Percentiles rank a stretch among this genome's conserved stretches.
phyloP scores from a whole-genome alignment of 2,797 vertebrate genomes.

The Hafferia zeledoni region DNA sequence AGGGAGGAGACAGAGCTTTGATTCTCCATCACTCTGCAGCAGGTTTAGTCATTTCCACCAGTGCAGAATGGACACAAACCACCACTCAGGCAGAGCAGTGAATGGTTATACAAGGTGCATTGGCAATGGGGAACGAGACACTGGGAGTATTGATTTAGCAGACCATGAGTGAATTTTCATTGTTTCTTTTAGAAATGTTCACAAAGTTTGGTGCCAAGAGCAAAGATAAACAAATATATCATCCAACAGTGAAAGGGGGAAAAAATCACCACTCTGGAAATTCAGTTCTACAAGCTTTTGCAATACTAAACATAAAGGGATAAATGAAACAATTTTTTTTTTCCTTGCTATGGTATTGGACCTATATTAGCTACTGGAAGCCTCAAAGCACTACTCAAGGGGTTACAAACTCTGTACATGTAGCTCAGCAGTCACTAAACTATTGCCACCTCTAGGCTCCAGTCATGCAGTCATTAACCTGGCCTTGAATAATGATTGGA shows the following conservation, averaged over 20 bases:
- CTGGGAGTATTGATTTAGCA: slow-evolving; percentile 26
- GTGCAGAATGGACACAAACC: not conserved
- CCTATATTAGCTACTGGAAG: slow-evolving; percentile 2
- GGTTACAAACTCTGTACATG: slow-evolving; percentile 10
- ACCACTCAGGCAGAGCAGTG: not conserved
- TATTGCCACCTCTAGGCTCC: slow-evolving; percentile 11
- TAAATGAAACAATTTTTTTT: slow-evolving; percentile 8
- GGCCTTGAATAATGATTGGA: not conserved
- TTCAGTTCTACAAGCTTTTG: not conserved
- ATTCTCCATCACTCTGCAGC: not conserved
- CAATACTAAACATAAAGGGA: not conserved
- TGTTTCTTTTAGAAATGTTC: slow-evolving; percentile 60
- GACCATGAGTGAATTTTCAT: not conserved
- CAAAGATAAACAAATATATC: slow-evolving; percentile 42
- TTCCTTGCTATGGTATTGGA: not conserved
- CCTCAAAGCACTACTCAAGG: slow-evolving; percentile 33
- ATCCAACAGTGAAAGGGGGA: not conserved
- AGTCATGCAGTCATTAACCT: not conserved
- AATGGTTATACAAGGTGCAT: slow-evolving; percentile 19
- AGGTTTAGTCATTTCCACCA: not conserved
- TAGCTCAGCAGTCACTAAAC: slow-evolving; percentile 23
- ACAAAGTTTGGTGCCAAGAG: slow-evolving; percentile 36
- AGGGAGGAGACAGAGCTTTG: not conserved
- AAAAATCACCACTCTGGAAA: not conserved
- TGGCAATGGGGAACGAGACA: not conserved